Evolutionary conservation across 2,888 invertebrate species (phyloP).

Genomic region (Lacanobia wlatinum): DNA sequence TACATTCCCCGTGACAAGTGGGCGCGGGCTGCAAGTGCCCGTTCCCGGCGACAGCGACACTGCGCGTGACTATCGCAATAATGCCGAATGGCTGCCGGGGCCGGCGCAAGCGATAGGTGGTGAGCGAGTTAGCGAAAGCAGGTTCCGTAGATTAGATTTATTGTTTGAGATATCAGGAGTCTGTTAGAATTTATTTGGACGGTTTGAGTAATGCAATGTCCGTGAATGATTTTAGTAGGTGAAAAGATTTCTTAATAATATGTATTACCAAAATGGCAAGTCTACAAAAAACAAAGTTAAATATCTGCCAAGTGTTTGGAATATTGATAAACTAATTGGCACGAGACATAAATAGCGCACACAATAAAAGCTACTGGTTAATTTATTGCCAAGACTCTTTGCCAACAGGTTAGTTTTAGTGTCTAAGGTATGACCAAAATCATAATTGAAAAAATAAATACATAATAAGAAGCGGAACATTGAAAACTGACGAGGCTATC

Average conservation of each 20-base stretch:
- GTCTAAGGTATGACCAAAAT: neutral
- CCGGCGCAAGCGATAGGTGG: neutral
- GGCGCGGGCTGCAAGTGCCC: constrained; percentile 72
- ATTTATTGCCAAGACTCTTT: neutral
- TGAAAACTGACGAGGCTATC: neutral
- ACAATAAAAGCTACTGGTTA: neutral
- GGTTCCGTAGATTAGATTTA: neutral
- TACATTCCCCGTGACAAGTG: constrained; percentile 75
- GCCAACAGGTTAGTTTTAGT: no score
- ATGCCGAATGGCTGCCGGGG: constrained; percentile 33
- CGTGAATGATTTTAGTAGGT: neutral
- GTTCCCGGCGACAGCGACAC: constrained; percentile 72
- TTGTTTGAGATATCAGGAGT: neutral
- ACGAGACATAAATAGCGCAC: neutral
- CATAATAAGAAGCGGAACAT: neutral
- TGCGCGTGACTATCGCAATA: constrained; percentile 78
- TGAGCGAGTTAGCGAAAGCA: neutral
- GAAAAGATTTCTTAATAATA: no score
- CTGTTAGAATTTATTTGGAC: neutral
- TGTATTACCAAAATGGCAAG: no score
- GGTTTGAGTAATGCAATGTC: neutral
- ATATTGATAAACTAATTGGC: neutral
- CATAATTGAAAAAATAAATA: neutral
- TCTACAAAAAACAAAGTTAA: no score
- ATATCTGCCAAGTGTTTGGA: neutral